These are phyloP conservation scores for Chironomus tepperi DNA, from an alignment of 1,140 invertebrate species.

Conservation along the genomic window DNA sequence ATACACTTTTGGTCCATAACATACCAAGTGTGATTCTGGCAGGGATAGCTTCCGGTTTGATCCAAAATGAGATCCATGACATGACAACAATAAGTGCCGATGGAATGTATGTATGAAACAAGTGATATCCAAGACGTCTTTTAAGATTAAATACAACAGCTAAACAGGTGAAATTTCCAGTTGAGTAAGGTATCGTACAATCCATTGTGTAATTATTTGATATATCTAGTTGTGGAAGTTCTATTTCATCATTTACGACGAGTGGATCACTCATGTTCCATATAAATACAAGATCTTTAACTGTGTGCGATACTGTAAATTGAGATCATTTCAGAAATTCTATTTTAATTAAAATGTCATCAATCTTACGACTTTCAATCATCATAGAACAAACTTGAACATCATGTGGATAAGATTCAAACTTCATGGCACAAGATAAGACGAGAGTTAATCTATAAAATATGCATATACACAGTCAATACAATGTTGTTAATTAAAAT, in stretches of 20 bases:
- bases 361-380: constrained; percentile 78
- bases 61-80: constrained; percentile 92
- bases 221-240: constrained; percentile 77
- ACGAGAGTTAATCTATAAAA: constrained; percentile 70
- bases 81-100: constrained; percentile 84
- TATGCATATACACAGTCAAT: neutral
- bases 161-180: constrained; percentile 81
- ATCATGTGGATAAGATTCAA: constrained; percentile 83
- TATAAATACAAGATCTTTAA: constrained; percentile 73
- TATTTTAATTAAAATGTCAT: neutral
- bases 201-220: constrained; percentile 79
- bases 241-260: constrained; percentile 77
- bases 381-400: constrained; percentile 85
- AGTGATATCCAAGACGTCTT: constrained; percentile 74
- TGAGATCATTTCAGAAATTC: constrained; percentile 8
- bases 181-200: constrained; percentile 81
- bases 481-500: constrained; percentile 26
- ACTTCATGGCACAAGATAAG: constrained; percentile 87
- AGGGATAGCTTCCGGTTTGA: constrained; percentile 82
- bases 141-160: constrained; percentile 76
- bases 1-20: neutral
- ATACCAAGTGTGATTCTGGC: constrained; percentile 57
- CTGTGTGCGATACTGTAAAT: constrained; percentile 68
- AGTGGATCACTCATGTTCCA: constrained; percentile 83
- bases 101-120: constrained; percentile 86